These are phyloP conservation scores for Xenops minutus DNA, from an alignment of 2,797 vertebrate species.

Conservation along the genomic window DNA sequence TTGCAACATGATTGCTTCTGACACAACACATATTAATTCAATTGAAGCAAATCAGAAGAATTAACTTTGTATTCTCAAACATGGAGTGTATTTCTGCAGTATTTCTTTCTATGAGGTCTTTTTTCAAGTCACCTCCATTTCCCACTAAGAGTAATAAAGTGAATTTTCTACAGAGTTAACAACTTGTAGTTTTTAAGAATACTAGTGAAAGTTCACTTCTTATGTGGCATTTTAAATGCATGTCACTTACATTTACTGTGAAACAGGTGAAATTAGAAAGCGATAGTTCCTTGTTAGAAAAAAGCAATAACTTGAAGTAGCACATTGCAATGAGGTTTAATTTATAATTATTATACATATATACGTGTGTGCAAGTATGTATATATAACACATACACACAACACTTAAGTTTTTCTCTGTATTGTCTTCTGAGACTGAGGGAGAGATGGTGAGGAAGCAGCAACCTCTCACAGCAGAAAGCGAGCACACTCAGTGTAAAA, in stretches of 20 bases:
- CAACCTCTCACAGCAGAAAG: not conserved
- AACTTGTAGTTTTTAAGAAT: not conserved
- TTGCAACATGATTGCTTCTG: not conserved
- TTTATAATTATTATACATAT: not conserved
- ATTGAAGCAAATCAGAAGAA: not conserved
- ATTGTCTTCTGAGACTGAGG: not conserved
- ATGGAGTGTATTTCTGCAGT: not conserved
- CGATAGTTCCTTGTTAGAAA: not conserved
- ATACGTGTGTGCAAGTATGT: accelerated
- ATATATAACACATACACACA: accelerated
- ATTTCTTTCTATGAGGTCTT: not conserved
- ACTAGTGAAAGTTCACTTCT: not conserved
- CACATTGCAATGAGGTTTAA: not conserved
- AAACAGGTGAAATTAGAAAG: not conserved
- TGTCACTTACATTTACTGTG: not conserved
- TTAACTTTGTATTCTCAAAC: not conserved
- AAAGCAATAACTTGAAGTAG: not conserved
- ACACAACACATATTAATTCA: accelerated
- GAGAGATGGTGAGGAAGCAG: not conserved
- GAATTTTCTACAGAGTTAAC: not conserved
- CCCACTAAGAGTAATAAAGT: not conserved
- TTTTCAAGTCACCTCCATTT: not conserved
- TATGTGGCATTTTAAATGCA: not conserved
- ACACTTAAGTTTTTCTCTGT: not conserved
- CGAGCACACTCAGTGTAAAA: not conserved